Base-by-base conservation (phyloP, 2,797 vertebrate genomes). In the Hydrophis major region DNA sequence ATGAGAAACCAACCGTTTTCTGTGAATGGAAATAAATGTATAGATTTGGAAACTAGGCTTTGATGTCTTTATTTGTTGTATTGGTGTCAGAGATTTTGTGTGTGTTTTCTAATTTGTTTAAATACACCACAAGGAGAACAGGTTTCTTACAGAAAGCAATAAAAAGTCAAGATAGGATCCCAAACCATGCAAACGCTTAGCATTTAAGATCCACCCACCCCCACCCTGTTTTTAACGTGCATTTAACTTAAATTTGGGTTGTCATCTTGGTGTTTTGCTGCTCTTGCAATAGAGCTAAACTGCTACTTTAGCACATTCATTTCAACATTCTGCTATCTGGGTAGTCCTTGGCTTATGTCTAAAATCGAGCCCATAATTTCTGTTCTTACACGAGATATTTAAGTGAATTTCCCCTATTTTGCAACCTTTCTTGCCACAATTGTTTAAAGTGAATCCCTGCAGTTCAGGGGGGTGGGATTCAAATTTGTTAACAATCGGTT, bases 261-360 rank as follows among this genome's bases (percentile, higher is more conserved):
- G 63, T 6, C 10, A 69, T n/a, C 13, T 69, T 69, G 28, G n/a
- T 69, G 4, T 14, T 69, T 16, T 14, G 63, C n/a, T 69, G 63
- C 63, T 32, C 63, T n/a, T 69, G 28, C 12, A n/a, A 14, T 32
- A 25, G 88, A 53, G 6, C 16, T 28, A 92, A 86, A 10, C 0
- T 47, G 57, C 47, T 90, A 32, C 27, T 87, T 93, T 86, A 42
- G 20, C n/a, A 37, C 28, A 60, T 55, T 69, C 18, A 83, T 92
- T 90, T 57, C 0, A 4, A 57, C 92, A 50, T 89, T 92, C 18
- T 95, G 89, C 91, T 55, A 93, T 94, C 93, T 92, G 6, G 59
- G 6, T 61, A 61, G 22, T 61, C 59, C 22, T 60, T 60, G 59
- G 25, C 7, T 61, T 61, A 61, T 27, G 2, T 25, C 22, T 7